Percentiles rank a stretch among this genome's conserved stretches.
Conservation (phyloP, 2,113 vertebrate species). For the Protobothrops mucrosquamatus region DNA sequence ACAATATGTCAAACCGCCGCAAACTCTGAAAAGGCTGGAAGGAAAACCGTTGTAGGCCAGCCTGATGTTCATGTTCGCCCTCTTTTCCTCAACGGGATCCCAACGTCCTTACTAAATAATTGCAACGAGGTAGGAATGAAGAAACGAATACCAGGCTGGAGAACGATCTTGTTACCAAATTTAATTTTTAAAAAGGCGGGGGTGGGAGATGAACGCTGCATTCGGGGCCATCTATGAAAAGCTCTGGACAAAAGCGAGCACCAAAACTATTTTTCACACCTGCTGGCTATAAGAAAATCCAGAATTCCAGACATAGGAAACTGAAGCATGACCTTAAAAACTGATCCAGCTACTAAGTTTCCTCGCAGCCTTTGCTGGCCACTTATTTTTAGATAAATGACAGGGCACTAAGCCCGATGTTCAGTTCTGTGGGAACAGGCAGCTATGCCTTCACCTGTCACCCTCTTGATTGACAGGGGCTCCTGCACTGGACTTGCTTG, state of each 20-base stretch:
- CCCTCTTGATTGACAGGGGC: slow-evolving; percentile 50
- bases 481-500: slow-evolving; percentile 14
- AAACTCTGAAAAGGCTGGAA: not conserved
- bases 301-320: slow-evolving; percentile 29
- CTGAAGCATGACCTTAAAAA: slow-evolving; percentile 38
- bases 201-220: not conserved
- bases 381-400: slow-evolving; percentile 63
- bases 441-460: slow-evolving; percentile 54
- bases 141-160: not conserved
- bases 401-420: slow-evolving; percentile 48
- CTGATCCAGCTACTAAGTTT: slow-evolving; percentile 23
- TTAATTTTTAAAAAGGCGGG: not conserved
- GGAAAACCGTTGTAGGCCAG: not conserved
- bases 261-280: slow-evolving; percentile 6
- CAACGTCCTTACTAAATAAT: not conserved
- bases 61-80: no score
- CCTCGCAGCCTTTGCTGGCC: not conserved
- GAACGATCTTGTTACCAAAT: not conserved
- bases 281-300: slow-evolving; percentile 19
- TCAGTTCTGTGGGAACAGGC: slow-evolving; percentile 40
- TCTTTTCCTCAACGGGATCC: not conserved
- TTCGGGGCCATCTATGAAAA: not conserved
- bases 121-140: not conserved
- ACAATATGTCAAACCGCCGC: not conserved
- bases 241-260: slow-evolving; percentile 17